A percentile compares a stretch with the other conserved stretches of the same genome.
phyloP scores from a whole-genome alignment of 2,797 vertebrate genomes.

The Anabacerthia variegaticeps region DNA sequence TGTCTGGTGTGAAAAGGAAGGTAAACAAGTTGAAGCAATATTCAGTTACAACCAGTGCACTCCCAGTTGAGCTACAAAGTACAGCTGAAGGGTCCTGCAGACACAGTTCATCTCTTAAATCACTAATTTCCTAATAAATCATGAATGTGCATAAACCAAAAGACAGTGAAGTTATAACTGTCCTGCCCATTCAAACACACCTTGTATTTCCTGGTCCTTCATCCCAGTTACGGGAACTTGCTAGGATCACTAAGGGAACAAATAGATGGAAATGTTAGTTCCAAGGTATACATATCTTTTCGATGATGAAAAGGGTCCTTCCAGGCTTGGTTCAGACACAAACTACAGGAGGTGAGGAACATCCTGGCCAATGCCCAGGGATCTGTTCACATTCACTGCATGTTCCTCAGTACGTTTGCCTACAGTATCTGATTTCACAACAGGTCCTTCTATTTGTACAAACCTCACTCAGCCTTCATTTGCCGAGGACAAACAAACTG shows the following conservation, averaged over 20 bases:
- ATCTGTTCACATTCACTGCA: not conserved
- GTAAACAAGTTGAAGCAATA: not conserved
- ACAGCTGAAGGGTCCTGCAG: not conserved
- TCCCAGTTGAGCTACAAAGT: not conserved
- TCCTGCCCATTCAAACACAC: not conserved
- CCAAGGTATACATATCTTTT: not conserved
- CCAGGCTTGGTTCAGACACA: not conserved
- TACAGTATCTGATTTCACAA: not conserved
- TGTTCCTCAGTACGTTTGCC: not conserved
- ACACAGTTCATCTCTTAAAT: not conserved
- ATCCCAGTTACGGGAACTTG: not conserved
- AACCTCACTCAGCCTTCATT: not conserved
- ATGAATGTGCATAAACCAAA: not conserved
- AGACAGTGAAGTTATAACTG: rapidly evolving
- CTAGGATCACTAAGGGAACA: not conserved
- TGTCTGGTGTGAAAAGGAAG: not conserved
- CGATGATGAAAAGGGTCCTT: not conserved
- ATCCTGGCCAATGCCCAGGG: not conserved
- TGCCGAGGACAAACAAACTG: not conserved
- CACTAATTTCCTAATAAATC: not conserved
- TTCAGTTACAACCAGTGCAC: not conserved
- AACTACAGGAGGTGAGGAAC: not conserved
- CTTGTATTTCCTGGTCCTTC: not conserved
- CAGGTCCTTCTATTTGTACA: not conserved
- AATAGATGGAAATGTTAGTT: not conserved